Conservation (phyloP, 2,113 vertebrate species). For the Pyxicephalus adspersus region DNA sequence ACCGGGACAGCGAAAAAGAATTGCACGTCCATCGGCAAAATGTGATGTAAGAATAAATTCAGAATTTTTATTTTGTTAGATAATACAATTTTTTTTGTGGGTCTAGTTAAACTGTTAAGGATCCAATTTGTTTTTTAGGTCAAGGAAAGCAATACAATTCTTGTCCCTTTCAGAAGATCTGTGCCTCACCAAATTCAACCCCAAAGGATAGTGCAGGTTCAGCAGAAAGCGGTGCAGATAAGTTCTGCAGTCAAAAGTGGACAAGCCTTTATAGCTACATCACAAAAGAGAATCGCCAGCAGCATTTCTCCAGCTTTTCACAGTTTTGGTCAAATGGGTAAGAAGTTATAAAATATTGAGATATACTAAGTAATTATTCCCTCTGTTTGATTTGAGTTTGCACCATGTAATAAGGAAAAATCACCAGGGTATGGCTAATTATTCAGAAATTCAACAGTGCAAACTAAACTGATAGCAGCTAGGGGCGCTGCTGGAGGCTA, state of each 20-base stretch:
- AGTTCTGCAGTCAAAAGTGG: slow-evolving; percentile 63
- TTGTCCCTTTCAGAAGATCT: slow-evolving; percentile 63
- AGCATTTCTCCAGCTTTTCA: slow-evolving; percentile 28
- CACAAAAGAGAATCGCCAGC: slow-evolving; percentile 46
- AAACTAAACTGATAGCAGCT: no score
- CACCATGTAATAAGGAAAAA: no score
- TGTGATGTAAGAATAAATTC: slow-evolving; percentile 61
- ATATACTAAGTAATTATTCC: neutral
- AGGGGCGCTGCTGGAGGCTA: no score
- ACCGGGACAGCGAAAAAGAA: slow-evolving; percentile 68
- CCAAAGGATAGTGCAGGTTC: slow-evolving; percentile 60
- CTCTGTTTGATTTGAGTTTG: neutral
- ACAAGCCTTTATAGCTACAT: slow-evolving; percentile 63
- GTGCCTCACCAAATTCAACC: slow-evolving; percentile 22
- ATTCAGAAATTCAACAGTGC: no score
- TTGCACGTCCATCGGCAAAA: slow-evolving; percentile 68
- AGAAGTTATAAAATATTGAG: slow-evolving; percentile 21
- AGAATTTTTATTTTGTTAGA: neutral
- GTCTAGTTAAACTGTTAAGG: no score
- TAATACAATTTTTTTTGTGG: no score
- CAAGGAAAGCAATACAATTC: slow-evolving; percentile 63
- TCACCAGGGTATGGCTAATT: no score
- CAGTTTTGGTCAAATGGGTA: slow-evolving; percentile 62
- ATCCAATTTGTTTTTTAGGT: slow-evolving; percentile 29
- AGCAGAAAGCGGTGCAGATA: slow-evolving; percentile 62